Percentiles rank a stretch among this genome's conserved stretches.
Evolutionary conservation across 2,797 vertebrate genomes (phyloP).

Genomic region (Coregonus ussuriensis): DNA sequence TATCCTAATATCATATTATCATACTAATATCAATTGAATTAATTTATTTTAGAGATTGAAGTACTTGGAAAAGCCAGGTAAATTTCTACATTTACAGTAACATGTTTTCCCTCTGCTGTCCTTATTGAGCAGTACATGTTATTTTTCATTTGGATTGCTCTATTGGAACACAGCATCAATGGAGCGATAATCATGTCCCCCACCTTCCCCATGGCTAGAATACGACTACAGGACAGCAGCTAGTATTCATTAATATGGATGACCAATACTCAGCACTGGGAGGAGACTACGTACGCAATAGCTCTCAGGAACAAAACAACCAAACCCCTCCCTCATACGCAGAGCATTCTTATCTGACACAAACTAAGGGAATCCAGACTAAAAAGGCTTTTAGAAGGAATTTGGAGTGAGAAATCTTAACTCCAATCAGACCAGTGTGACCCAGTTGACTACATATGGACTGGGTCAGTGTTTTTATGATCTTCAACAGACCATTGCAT

Average conservation of each 20-base stretch:
- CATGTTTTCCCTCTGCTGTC: too few relatives aligned
- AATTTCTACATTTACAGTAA: too few relatives aligned
- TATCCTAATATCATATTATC: neutral
- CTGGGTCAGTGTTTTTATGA: neutral
- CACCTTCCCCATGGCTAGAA: constrained; percentile 11
- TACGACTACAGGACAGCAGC: constrained; percentile 11
- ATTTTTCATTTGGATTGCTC: neutral
- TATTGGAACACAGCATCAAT: neutral
- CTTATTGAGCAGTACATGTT: neutral
- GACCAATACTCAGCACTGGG: neutral
- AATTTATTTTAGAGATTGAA: neutral
- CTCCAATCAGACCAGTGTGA: neutral
- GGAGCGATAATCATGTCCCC: neutral
- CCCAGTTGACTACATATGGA: neutral
- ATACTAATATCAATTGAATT: too few relatives aligned
- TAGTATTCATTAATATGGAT: constrained; percentile 31
- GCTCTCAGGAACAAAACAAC: neutral
- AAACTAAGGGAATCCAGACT: neutral
- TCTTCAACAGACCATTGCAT: neutral
- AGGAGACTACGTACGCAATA: neutral
- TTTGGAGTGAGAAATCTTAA: neutral
- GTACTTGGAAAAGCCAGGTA: too few relatives aligned
- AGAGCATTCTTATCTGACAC: neutral
- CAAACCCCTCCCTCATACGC: neutral
- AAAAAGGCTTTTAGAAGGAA: neutral